phyloP scores from a whole-genome alignment of 2,113 vertebrate genomes.

The human region DNA sequence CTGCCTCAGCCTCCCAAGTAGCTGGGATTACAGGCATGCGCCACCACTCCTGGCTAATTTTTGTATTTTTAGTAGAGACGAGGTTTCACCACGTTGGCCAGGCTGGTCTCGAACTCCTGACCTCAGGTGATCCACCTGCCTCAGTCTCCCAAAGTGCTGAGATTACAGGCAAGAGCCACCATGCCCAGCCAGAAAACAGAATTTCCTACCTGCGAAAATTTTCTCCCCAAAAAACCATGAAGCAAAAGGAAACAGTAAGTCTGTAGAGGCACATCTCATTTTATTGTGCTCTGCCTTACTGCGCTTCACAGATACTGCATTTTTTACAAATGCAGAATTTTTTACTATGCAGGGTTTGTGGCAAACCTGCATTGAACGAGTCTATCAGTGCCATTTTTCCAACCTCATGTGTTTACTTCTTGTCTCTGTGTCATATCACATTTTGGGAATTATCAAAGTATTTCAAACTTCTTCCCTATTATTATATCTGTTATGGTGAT shows the following conservation, averaged over 20 bases:
- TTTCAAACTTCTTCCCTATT: neutral
- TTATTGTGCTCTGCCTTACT: neutral
- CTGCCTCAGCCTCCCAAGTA: no score
- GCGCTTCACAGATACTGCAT: neutral
- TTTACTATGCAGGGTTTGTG: neutral
- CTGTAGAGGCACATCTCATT: neutral
- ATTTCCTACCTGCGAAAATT: conserved; percentile 26
- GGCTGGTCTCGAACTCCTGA: no score
- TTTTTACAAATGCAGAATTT: neutral
- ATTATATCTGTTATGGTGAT: neutral
- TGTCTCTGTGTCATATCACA: neutral
- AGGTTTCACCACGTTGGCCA: no score
- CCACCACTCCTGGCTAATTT: no score
- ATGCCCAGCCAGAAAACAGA: neutral
- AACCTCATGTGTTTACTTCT: neutral
- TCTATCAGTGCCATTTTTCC: neutral
- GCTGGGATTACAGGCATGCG: no score
- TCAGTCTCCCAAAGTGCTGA: no score
- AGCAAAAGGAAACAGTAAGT: conserved; percentile 37
- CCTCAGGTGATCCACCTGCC: no score
- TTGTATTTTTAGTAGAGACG: no score
- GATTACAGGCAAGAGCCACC: no score
- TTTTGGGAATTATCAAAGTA: neutral
- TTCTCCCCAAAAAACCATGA: neutral
- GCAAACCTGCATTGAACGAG: neutral